Conservation (phyloP, 2,797 vertebrate species). For the Anguilla marmorata region DNA sequence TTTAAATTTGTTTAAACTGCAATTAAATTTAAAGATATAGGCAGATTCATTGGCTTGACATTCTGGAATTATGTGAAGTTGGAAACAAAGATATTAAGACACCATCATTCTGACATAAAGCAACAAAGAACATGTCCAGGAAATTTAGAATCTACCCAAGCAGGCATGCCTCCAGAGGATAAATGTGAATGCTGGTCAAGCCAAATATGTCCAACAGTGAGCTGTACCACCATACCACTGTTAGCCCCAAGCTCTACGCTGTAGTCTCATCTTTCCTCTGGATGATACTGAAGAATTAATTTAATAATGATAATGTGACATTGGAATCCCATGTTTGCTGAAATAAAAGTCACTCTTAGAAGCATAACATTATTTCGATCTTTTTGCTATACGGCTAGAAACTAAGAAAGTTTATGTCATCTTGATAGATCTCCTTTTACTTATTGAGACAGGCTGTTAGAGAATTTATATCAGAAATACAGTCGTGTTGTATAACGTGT, state of each 20-base stretch:
- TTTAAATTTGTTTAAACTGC: not conserved
- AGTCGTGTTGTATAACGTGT: not conserved
- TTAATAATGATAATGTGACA: constrained; percentile 33
- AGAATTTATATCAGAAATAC: not conserved
- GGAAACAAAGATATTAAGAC: not conserved
- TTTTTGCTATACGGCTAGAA: not conserved
- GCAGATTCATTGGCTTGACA: not conserved
- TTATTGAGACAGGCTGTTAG: not conserved
- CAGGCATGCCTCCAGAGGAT: constrained; percentile 59
- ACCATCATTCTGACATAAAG: not conserved
- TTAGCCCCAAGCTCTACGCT: constrained; percentile 46
- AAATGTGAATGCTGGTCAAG: not conserved
- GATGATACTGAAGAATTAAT: constrained; percentile 60
- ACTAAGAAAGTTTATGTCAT: not conserved
- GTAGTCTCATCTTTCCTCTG: constrained; percentile 42
- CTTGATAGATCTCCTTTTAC: not conserved
- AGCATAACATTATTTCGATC: constrained; percentile 43
- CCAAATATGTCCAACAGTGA: not conserved
- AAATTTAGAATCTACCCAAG: constrained; percentile 50
- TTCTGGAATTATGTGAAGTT: not conserved
- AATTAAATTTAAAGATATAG: not conserved
- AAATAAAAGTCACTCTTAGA: constrained; percentile 60
- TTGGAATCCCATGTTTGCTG: constrained; percentile 33
- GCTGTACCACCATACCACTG: not conserved
- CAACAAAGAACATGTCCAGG: not conserved